These are phyloP conservation scores for Neostethus bicornis DNA, from an alignment of 2,797 vertebrate species.

Conservation along the genomic window DNA sequence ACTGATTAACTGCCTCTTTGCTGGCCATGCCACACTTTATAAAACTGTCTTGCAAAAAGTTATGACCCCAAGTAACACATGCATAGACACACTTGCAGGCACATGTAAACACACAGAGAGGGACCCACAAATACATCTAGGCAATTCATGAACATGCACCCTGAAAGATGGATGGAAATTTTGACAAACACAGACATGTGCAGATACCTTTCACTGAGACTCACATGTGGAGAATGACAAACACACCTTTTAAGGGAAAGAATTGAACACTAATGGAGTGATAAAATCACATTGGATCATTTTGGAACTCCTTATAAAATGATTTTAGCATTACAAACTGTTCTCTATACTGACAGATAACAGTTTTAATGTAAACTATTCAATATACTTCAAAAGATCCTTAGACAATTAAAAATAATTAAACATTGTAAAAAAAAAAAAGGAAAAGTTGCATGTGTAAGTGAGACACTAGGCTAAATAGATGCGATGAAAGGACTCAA, in stretches of 20 bases:
- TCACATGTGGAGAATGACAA: slow-evolving; percentile 26
- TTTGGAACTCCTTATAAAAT: slow-evolving; percentile 18
- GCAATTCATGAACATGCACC: slow-evolving; percentile 17
- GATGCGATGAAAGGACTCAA: background rate
- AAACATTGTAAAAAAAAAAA: slow-evolving; percentile 2
- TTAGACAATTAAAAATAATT: background rate
- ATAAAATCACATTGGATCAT: slow-evolving; percentile 38
- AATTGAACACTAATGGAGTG: slow-evolving; percentile 40
- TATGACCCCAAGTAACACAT: slow-evolving; percentile 67
- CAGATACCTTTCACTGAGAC: slow-evolving; percentile 37
- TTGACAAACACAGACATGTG: slow-evolving; percentile 15
- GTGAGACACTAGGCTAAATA: slow-evolving; percentile 8
- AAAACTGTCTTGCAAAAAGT: slow-evolving; percentile 78
- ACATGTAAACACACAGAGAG: slow-evolving; percentile 34
- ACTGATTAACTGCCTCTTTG: slow-evolving; percentile 76
- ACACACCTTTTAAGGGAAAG: slow-evolving; percentile 58
- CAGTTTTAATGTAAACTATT: slow-evolving; percentile 6
- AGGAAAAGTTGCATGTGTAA: background rate
- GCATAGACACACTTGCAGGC: slow-evolving; percentile 48
- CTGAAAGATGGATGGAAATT: slow-evolving; percentile 38
- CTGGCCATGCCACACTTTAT: slow-evolving; percentile 75
- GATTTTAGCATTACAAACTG: slow-evolving; percentile 15
- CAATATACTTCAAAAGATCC: background rate
- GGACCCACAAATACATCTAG: slow-evolving; percentile 9
- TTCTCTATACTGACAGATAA: slow-evolving; percentile 12